A percentile compares a stretch with the other conserved stretches of the same genome.
Conservation (phyloP, 2,113 vertebrate genomes). For the Diphyllodes magnificus region DNA sequence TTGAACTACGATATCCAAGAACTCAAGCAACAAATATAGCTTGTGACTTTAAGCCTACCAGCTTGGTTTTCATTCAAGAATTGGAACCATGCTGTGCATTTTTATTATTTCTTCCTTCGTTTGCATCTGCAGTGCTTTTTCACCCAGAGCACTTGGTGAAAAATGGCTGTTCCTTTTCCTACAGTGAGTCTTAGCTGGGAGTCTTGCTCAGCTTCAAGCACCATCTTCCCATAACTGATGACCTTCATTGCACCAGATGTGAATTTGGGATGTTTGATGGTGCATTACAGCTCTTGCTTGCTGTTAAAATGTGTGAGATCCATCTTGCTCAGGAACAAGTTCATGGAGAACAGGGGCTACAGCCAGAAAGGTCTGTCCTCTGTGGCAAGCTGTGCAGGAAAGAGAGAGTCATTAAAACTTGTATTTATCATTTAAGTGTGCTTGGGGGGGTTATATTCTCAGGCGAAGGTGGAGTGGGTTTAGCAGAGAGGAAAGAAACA, state of each 20-base stretch:
- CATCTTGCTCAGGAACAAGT: background rate
- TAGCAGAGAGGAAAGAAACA: background rate
- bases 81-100: background rate
- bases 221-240: background rate
- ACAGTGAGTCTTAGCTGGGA: background rate
- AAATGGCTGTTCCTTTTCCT: background rate
- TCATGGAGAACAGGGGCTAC: background rate
- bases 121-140: background rate
- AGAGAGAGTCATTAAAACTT: background rate
- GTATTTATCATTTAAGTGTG: background rate
- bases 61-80: background rate
- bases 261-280: background rate
- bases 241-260: background rate
- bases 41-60: constrained; percentile 7
- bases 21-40: background rate
- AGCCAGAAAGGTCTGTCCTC: background rate
- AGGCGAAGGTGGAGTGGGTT: background rate
- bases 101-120: background rate
- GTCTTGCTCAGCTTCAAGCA: background rate
- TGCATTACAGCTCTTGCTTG: background rate
- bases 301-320: background rate
- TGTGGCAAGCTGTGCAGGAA: background rate
- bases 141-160: background rate
- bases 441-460: background rate
- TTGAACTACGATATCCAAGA: background rate